phyloP scores from a whole-genome alignment of 2,888 invertebrate species.

The Dioctria rufipes region DNA sequence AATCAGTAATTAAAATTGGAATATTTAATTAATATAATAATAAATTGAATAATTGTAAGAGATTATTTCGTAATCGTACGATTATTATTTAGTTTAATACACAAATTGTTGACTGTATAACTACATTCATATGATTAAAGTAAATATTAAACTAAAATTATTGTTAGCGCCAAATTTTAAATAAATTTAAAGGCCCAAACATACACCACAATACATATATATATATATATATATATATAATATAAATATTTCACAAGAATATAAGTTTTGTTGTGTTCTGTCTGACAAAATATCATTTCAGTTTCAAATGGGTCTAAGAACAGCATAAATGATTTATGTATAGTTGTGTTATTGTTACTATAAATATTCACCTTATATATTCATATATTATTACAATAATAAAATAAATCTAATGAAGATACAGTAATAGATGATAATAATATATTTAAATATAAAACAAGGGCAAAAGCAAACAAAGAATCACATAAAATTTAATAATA shows the following conservation, averaged over 20 bases:
- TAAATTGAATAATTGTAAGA: constrained; percentile 30
- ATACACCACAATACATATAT: not conserved
- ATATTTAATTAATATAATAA: not conserved
- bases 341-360: constrained; percentile 58
- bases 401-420: constrained; percentile 61
- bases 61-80: constrained; percentile 61
- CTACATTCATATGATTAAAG: no score
- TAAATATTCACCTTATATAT: constrained; percentile 48
- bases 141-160: no score
- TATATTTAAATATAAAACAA: constrained; percentile 39
- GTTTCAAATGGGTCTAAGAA: constrained; percentile 61
- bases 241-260: not conserved
- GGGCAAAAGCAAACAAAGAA: constrained; percentile 15
- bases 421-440: constrained; percentile 4
- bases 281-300: constrained; percentile 61
- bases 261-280: constrained; percentile 28
- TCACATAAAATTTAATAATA: constrained; percentile 26
- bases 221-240: not conserved
- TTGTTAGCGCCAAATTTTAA: no score
- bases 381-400: constrained; percentile 26
- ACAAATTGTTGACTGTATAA: no score
- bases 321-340: constrained; percentile 59
- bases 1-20: no score
- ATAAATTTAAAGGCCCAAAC: constrained; percentile 34
- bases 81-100: constrained; percentile 38